Conservation (phyloP, 2,888 invertebrate species). For the Drosophila mimetica region DNA sequence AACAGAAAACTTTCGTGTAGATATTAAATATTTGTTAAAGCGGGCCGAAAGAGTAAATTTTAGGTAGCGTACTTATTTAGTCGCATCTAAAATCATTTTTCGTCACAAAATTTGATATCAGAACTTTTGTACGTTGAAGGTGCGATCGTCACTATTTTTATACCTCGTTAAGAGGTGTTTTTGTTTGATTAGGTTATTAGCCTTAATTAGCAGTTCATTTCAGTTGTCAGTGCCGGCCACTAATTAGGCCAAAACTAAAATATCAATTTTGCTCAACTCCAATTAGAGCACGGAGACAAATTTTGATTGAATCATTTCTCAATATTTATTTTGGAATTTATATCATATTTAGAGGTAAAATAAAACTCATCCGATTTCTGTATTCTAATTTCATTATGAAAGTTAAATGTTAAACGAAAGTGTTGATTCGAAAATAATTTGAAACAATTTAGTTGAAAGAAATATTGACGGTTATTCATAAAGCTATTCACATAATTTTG, state of each 20-base stretch:
- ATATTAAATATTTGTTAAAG: no score
- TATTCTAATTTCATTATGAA: neutral
- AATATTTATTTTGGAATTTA: neutral
- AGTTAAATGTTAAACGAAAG: neutral
- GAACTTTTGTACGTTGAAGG: no score
- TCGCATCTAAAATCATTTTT: no score
- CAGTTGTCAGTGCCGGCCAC: slow-evolving; percentile 28
- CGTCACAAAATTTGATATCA: no score
- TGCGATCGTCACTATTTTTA: no score
- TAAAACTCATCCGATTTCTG: neutral
- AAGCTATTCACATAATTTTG: no score
- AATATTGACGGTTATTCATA: no score
- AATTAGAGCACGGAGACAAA: slow-evolving; percentile 9
- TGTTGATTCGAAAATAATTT: neutral
- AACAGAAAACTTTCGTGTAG: no score
- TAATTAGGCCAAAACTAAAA: slow-evolving; percentile 40
- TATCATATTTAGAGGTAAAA: neutral
- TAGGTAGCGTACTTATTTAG: no score
- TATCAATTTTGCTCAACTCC: slow-evolving; percentile 17
- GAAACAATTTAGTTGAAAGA: neutral
- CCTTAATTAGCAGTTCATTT: slow-evolving; percentile 43
- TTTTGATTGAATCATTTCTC: neutral
- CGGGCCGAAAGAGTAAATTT: no score
- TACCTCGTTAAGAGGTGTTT: no score
- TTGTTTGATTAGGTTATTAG: slow-evolving; percentile 42